phyloP scores from a whole-genome alignment of 2,113 vertebrate genomes.

The Eudyptes chrysolophus region DNA sequence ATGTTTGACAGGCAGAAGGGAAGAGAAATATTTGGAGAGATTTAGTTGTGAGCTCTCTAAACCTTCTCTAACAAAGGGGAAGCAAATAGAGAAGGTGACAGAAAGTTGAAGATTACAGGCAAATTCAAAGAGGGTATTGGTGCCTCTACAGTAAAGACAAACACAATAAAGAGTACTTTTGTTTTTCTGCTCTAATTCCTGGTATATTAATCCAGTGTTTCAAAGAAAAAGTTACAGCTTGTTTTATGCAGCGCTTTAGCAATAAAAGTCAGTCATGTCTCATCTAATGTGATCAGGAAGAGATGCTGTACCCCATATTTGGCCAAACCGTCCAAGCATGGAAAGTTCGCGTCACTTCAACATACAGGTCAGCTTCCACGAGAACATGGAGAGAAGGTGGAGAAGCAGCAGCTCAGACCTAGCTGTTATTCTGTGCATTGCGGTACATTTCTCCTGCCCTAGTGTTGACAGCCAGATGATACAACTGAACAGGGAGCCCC shows the following conservation, averaged over 20 bases:
- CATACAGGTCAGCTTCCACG: neutral
- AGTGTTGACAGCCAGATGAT: neutral
- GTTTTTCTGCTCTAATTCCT: neutral
- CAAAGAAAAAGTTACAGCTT: neutral
- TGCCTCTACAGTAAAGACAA: neutral
- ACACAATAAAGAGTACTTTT: neutral
- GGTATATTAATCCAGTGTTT: neutral
- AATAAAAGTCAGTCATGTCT: neutral
- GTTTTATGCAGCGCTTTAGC: neutral
- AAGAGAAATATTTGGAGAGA: slow-evolving; percentile 4
- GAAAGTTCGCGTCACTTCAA: neutral
- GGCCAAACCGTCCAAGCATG: neutral
- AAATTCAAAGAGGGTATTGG: neutral
- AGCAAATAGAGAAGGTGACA: neutral
- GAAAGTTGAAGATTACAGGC: neutral
- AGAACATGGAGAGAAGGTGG: neutral
- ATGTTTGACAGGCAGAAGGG: neutral
- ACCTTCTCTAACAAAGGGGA: neutral
- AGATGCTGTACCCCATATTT: neutral
- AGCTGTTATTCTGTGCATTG: neutral
- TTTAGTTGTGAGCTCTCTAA: neutral
- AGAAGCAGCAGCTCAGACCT: neutral
- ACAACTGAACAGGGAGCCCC: neutral
- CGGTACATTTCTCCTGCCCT: neutral
- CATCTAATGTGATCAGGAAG: neutral